A percentile compares a stretch with the other conserved stretches of the same genome.
Conservation (phyloP, 2,797 vertebrate genomes). For the Discoglossus pictus region DNA sequence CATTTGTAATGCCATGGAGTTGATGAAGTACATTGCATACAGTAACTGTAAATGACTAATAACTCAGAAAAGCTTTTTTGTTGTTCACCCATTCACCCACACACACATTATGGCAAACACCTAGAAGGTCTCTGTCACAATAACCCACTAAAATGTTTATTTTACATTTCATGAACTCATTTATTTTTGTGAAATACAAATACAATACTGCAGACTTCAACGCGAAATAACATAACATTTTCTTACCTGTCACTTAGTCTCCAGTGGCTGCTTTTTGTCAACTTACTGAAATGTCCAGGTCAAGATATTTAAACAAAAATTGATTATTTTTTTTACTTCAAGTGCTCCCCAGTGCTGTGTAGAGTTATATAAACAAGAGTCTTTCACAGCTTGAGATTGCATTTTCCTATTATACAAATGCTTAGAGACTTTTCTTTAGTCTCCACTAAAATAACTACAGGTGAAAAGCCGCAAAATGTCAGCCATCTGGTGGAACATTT, state of each 20-base stretch:
- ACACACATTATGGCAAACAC: no score
- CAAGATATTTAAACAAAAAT: constrained; percentile 30
- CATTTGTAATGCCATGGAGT: no score
- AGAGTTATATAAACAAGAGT: neutral
- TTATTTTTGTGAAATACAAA: no score
- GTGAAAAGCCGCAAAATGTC: constrained; percentile 36
- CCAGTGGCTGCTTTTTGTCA: constrained; percentile 23
- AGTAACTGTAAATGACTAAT: no score
- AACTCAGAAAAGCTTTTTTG: no score
- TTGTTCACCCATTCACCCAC: no score
- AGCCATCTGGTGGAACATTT: no score
- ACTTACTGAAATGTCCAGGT: constrained; percentile 27
- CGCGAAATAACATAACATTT: constrained; percentile 15
- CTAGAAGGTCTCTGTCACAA: no score
- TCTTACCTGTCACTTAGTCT: constrained; percentile 42
- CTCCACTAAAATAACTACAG: constrained; percentile 29
- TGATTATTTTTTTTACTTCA: constrained; percentile 42
- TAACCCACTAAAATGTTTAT: no score
- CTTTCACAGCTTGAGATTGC: constrained; percentile 16
- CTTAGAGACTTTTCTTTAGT: neutral
- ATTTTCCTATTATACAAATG: constrained; percentile 45
- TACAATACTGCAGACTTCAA: constrained; percentile 37
- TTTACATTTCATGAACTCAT: no score
- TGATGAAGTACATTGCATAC: no score
- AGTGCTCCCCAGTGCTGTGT: constrained; percentile 11